Conservation (phyloP, 2,113 vertebrate species). For the Lipotes vexillifer region DNA sequence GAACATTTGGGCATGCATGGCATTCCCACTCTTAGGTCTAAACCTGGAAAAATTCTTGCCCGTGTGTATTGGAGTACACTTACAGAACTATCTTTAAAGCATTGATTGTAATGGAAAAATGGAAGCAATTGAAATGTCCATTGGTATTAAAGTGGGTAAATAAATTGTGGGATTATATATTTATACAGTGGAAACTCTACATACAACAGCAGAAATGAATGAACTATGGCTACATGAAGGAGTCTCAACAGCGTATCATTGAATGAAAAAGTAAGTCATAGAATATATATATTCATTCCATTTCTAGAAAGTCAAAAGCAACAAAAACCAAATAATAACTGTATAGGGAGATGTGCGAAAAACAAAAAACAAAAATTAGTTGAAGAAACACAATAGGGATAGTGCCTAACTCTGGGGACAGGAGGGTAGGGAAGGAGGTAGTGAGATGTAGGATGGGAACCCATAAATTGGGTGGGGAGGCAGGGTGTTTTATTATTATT, state of each 20-base stretch:
- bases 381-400: neutral
- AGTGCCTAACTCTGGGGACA: neutral
- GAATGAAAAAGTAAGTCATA: neutral
- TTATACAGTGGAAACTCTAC: neutral
- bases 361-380: neutral
- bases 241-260: neutral
- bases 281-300: neutral
- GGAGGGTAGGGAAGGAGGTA: neutral
- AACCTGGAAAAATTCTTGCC: neutral
- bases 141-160: conserved; percentile 10
- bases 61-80: neutral
- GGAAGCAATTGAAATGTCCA: neutral
- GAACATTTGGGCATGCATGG: neutral
- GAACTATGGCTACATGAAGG: neutral
- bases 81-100: neutral
- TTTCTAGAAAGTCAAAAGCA: neutral
- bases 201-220: neutral
- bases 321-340: neutral
- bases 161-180: neutral
- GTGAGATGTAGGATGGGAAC: neutral
- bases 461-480: neutral
- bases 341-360: neutral
- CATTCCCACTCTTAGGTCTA: neutral
- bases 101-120: neutral
- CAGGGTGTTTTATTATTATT: neutral